These are phyloP conservation scores for Isoperla grammatica DNA, from an alignment of 2,888 invertebrate genomes.

Conservation along the genomic window DNA sequence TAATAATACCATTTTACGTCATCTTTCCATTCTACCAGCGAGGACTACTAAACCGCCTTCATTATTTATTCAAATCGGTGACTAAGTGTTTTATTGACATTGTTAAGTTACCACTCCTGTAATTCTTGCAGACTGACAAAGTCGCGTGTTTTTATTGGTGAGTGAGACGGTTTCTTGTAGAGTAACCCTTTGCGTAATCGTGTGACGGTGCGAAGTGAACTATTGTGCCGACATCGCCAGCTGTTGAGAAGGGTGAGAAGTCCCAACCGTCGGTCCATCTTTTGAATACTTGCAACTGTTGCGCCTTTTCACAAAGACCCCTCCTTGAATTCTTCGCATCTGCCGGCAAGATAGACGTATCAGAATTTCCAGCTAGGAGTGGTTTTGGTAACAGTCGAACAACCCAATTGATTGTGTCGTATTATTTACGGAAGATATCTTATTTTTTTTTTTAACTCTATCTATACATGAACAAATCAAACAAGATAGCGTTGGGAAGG, in stretches of 20 bases:
- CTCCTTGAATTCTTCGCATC: not conserved
- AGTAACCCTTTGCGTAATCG: not conserved
- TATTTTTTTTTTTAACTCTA: too few species aligned
- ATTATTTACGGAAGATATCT: not conserved
- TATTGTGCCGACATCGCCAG: conserved; percentile 2
- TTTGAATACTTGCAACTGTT: conserved; percentile 9
- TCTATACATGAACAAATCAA: conserved; percentile 11
- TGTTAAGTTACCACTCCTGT: too few species aligned
- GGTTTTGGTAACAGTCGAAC: not conserved
- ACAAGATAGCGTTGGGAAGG: not conserved
- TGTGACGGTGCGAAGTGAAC: not conserved
- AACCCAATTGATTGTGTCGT: not conserved
- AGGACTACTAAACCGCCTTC: too few species aligned
- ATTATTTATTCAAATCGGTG: too few species aligned
- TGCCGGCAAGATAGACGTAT: not conserved
- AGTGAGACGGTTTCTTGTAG: not conserved
- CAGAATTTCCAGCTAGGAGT: not conserved
- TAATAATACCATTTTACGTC: too few species aligned
- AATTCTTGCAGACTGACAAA: too few species aligned
- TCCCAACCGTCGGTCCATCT: conserved; percentile 1
- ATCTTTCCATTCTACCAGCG: too few species aligned
- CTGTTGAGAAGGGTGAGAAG: not conserved
- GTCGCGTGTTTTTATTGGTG: not conserved
- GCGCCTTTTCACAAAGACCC: conserved; percentile 1
- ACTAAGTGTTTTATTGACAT: too few species aligned